Base-by-base conservation (phyloP, 1,140 invertebrate species). In the Battus philenor region DNA sequence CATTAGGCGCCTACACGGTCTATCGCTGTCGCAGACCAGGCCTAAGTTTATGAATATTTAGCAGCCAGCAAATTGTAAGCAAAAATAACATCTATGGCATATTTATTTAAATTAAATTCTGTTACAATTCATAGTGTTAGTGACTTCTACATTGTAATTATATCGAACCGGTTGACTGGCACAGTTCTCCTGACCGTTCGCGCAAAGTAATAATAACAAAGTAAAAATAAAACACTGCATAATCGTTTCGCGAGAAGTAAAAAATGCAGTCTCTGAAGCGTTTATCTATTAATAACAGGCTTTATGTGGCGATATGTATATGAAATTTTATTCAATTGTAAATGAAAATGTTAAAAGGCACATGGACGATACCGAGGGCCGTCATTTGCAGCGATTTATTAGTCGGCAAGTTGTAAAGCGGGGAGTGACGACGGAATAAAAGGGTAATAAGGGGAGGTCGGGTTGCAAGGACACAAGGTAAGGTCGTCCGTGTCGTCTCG, bases 351-450 rank as follows among this genome's bases (percentile, higher is more conserved):
- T 59, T 62, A 66, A 56, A 49, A 66, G 69, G 71, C 65, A 44
- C 43, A 63, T 60, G 51, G 38, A 68, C 61, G 54, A 68, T 63
- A 68, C n/a, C 58, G 53, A 64, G 70, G 65, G 72, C 77, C 68
- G 67, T 73, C 69, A 57, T 59, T 52, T 32, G 48, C 58, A 63
- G 59, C 65, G 58, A 79, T 81, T 77, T 81, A 79, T 81, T 69
- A 76, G 60, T 51, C 43, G 44, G 59, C 54, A 41, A 50, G 72
- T 67, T 70, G 60, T 66, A 57, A 63, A 65, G 71, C 59, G 65
- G 64, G 47, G 50, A 64, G 51, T 39, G 43, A 46, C 45, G 51
- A 46, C 46, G 36, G 50, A 68, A 49, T 45, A 60, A 69, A 41
- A 50, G 62, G 59, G 44, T 31, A 36, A 41, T 44, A 58, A 15